A percentile compares a stretch with the other conserved stretches of the same genome.
Evolutionary conservation across 2,888 invertebrate species (phyloP).

Genomic region (Trilocha varians): DNA sequence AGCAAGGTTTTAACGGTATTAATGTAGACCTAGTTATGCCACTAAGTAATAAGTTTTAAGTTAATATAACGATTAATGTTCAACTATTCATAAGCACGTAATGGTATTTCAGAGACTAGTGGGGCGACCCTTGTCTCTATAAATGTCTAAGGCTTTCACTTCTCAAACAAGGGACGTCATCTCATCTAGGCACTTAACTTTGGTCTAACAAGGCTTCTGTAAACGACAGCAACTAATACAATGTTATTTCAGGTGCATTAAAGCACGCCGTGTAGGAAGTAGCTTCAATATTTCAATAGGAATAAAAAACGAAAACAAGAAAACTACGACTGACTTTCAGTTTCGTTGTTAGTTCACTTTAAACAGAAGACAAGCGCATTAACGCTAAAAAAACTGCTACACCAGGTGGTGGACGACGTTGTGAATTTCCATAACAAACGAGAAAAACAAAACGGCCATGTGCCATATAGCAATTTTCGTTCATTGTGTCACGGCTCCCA

Average conservation of each 20-base stretch:
- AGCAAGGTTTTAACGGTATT: neutral
- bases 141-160: slow-evolving; percentile 26
- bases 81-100: slow-evolving; percentile 8
- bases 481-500: slow-evolving; percentile 56
- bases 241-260: slow-evolving; percentile 9
- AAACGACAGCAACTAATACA: neutral
- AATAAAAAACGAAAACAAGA: neutral
- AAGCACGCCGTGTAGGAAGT: slow-evolving; percentile 10
- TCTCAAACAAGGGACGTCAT: slow-evolving; percentile 12
- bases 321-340: too few species aligned
- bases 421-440: slow-evolving; percentile 54
- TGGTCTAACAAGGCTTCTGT: neutral
- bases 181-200: slow-evolving; percentile 3
- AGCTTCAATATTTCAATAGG: neutral
- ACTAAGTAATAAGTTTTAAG: too few species aligned
- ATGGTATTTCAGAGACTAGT: slow-evolving; percentile 17
- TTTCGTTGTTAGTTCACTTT: neutral
- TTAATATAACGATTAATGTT: slow-evolving; percentile 3
- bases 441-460: slow-evolving; percentile 48
- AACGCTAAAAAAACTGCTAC: slow-evolving; percentile 15
- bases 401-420: slow-evolving; percentile 48
- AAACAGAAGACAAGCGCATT: neutral
- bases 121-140: slow-evolving; percentile 33
- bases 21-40: slow-evolving; percentile 2
- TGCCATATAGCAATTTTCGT: slow-evolving; percentile 53